A percentile compares a stretch with the other conserved stretches of the same genome.
These are phyloP conservation scores for Melanchra persicariae DNA, from an alignment of 2,888 invertebrate genomes.

Conservation along the genomic window DNA sequence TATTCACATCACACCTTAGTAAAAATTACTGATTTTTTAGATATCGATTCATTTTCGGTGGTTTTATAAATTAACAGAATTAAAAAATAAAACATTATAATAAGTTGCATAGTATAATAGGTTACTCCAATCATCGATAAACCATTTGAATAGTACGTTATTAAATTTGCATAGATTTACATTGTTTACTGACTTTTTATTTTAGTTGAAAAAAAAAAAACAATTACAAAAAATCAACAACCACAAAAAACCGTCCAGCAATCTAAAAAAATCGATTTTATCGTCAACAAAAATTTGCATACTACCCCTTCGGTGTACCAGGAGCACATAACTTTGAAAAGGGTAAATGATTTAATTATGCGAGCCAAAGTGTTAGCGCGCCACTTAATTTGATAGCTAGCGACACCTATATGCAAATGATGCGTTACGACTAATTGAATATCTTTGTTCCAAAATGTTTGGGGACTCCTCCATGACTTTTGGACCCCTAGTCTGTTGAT, in stretches of 20 bases:
- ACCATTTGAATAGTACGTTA: not conserved
- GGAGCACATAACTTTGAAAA: slow-evolving; percentile 75
- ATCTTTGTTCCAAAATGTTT: slow-evolving; percentile 82
- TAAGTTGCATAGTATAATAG: too few species aligned
- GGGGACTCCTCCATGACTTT: slow-evolving; percentile 79
- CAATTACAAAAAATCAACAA: not conserved
- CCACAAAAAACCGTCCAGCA: not conserved
- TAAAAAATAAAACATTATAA: too few species aligned
- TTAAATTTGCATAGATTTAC: too few species aligned
- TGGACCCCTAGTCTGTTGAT: slow-evolving; percentile 69
- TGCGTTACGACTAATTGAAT: slow-evolving; percentile 88
- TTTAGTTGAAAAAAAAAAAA: not conserved
- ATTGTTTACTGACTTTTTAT: not conserved
- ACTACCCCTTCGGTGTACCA: slow-evolving; percentile 67
- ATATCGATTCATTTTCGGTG: not conserved
- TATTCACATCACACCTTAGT: not conserved
- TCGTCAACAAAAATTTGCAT: slow-evolving; percentile 58
- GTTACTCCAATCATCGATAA: not conserved
- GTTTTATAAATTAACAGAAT: not conserved
- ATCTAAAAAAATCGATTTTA: slow-evolving; percentile 49
- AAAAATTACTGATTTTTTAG: too few species aligned
- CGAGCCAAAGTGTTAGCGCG: slow-evolving; percentile 81
- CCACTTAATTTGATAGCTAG: slow-evolving; percentile 88
- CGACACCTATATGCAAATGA: slow-evolving; percentile 90
- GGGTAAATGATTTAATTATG: slow-evolving; percentile 87